phyloP scores from a whole-genome alignment of 2,888 invertebrate species.

The Drosophila emarginata region DNA sequence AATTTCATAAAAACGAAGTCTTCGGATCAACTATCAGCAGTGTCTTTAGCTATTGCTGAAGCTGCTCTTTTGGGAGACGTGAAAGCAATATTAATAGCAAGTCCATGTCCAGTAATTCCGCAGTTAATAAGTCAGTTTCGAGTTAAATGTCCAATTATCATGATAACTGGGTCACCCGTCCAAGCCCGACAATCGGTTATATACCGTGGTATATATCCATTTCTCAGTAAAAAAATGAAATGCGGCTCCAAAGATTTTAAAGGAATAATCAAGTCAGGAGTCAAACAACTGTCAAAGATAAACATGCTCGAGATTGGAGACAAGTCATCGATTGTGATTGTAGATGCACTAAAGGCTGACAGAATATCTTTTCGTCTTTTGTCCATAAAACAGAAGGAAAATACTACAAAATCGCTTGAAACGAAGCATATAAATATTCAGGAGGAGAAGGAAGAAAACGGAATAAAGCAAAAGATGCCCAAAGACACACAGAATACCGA shows the following conservation, averaged over 20 bases:
- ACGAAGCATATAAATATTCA: too few relatives aligned
- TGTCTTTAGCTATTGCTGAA: conserved; percentile 95
- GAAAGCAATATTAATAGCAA: conserved; percentile 91
- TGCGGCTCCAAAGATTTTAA: conserved; percentile 35
- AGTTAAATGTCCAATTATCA: conserved; percentile 95
- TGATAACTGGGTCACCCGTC: conserved; percentile 91
- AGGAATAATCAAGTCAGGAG: conserved; percentile 35
- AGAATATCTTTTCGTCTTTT: conserved; percentile 48
- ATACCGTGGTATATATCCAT: conserved; percentile 51
- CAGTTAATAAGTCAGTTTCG: conserved; percentile 95
- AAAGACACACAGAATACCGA: background rate
- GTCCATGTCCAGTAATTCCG: conserved; percentile 84
- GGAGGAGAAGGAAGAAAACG: background rate
- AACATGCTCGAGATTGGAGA: conserved; percentile 38
- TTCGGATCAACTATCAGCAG: conserved; percentile 93
- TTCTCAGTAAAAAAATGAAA: conserved; percentile 44
- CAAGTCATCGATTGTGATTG: conserved; percentile 39
- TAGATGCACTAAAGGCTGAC: conserved; percentile 50
- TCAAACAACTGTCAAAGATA: conserved; percentile 39
- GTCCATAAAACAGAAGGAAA: conserved; percentile 26
- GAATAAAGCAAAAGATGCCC: background rate
- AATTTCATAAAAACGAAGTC: conserved; percentile 80
- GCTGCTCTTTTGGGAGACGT: conserved; percentile 94
- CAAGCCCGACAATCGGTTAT: conserved; percentile 88
- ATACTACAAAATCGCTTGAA: too few relatives aligned